These are phyloP conservation scores for Cyprinus carpio DNA, from an alignment of 2,113 vertebrate species.

Conservation along the genomic window DNA sequence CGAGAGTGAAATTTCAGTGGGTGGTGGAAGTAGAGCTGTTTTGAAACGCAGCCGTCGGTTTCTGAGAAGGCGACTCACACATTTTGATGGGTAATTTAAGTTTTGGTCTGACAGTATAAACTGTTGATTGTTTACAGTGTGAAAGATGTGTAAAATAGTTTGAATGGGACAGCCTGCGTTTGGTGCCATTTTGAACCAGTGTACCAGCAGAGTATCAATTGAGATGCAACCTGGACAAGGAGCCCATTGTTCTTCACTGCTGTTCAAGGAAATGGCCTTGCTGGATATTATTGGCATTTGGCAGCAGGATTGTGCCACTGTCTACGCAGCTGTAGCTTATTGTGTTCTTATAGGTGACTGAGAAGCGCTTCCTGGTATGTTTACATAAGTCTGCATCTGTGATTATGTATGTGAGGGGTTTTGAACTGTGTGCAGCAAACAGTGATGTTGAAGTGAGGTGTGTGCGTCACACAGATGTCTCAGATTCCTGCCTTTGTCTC, in stretches of 20 bases:
- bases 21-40: neutral
- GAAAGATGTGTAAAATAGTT: neutral
- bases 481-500: conserved; percentile 76
- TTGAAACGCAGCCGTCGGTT: neutral
- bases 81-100: neutral
- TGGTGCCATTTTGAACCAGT: conserved; percentile 8
- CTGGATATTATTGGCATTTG: conserved; percentile 60
- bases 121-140: neutral
- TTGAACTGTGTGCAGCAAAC: conserved; percentile 37
- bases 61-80: neutral
- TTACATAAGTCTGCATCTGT: conserved; percentile 39
- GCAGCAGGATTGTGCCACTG: conserved; percentile 59
- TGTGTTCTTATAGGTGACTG: conserved; percentile 26
- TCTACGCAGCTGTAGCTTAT: conserved; percentile 38
- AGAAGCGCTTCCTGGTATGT: conserved; percentile 40
- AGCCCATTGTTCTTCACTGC: conserved; percentile 74
- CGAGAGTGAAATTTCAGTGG: conserved; percentile 27
- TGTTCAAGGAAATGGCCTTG: conserved; percentile 68
- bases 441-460: conserved; percentile 29
- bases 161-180: neutral
- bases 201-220: conserved; percentile 20
- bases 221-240: conserved; percentile 61
- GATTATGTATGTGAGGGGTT: conserved; percentile 32
- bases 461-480: conserved; percentile 62
- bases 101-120: neutral